Base-by-base conservation (phyloP, 2,888 invertebrate species). In the Sussaba pulchella region DNA sequence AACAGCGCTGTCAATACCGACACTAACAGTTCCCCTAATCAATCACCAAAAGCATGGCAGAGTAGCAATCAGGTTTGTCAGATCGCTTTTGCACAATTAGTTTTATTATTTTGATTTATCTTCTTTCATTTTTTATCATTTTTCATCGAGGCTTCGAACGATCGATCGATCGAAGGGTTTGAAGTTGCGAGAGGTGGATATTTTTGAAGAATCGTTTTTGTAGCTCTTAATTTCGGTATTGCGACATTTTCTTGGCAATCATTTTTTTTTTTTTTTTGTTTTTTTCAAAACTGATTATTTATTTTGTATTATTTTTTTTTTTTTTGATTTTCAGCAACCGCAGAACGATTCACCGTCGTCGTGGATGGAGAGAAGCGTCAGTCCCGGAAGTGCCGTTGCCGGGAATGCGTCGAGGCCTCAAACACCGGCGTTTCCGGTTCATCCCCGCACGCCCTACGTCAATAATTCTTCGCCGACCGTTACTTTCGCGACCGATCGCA, bases 361-460 rank as follows among this genome's bases (percentile, higher is more conserved):
- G 91, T 95, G 95, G 94, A 90, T 90, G 76, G 92, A 92, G 85
- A 88, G 91, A 74, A 94, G 95, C 82, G 92, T 94, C 73, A 93
- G 94, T 85, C 94, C 94, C 54, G 93, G 93, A 82, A 94, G 93
- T 83, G 92, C 92, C 19, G 94, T 94, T 80, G 93, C 91, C 45
- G 93, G 94, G 69, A 91, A 92, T 52, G 93, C 93, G 39, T 94
- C 94, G 82, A 94, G 97, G 79, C 97, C 98, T 26, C 97, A 97
- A 91, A 98, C 98, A 21, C 98, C 99, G 52, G 97, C 97, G 72
- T 99, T 99, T 94, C 98, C 99, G 79, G 97, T 98, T 72, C 96
- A 97, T 88, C 97, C 98, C 76, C 95, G 97, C 87, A 98, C 98
- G 6, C 98, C 98, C 12, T 96, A 96, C 93, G 95, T 95, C 85